Base-by-base conservation (phyloP, 2,888 invertebrate genomes). In the Mythimna pallens region DNA sequence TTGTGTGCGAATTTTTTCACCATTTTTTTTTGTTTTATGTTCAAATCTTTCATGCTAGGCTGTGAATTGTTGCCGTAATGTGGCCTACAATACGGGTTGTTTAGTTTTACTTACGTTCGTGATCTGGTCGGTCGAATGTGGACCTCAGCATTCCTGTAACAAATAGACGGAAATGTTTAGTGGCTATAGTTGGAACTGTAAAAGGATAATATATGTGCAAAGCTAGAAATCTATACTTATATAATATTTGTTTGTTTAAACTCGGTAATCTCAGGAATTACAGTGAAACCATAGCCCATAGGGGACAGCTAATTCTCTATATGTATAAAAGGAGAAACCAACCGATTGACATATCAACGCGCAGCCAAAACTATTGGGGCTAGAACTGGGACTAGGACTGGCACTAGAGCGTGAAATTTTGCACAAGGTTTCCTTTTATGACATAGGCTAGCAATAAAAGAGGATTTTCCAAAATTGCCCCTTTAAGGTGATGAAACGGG, bases 81-180 rank as follows among this genome's bases (percentile, higher is more conserved):
- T 64, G 52, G 36, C 58, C 17, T 57, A 71, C 20, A 72, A 64
- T 66, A 54, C 63, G 34, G 69, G n/a, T 40, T 22, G 58, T 71
- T 77, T 72, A 73, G 62, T 62, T 74, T n/a, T 73, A 94, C 96
- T 96, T 84, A 96, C 96, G 96, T 95, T 96, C 96, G 96, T 96
- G 96, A 88, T 96, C 96, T 90, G 95, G 93, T 72, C 96, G 92
- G 84, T 96, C 96, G 94, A 92, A 96, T 81, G 96, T 95, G 69
- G 95, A 93, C 91, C 96, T 96, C 94, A 96, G 95, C 96, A 96
- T 96, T 93, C 96, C 96, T 96, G 93, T 0, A 90, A 90, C 86
- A 89, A 88, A 52, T 36, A 20, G 72, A 83, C 59, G 10, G 14
- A 8, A 8, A 54, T 65, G 17, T 55, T 80, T 40, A 80, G 47